Conservation (phyloP, 1,140 invertebrate species). For the Homarus americanus region DNA sequence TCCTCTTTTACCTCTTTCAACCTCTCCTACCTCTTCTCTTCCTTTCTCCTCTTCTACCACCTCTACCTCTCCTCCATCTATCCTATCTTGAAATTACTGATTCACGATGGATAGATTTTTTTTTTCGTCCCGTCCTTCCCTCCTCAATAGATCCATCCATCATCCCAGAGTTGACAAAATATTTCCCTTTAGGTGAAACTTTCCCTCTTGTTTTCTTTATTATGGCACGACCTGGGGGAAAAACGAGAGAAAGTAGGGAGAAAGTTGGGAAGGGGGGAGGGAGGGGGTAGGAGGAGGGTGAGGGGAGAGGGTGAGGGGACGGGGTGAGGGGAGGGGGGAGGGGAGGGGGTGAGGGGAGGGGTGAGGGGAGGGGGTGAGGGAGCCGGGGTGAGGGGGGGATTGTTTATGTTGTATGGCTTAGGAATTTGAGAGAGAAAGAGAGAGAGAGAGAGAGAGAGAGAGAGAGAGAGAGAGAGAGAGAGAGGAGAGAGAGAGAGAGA, state of each 20-base stretch:
- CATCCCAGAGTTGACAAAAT: conserved; percentile 22
- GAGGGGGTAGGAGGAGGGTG: not conserved
- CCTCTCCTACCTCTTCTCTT: too few species aligned
- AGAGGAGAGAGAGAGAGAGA: conserved; percentile 16
- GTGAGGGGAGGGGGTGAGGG: not conserved
- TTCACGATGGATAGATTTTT: too few species aligned
- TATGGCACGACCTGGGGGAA: too few species aligned
- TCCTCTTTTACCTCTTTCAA: too few species aligned
- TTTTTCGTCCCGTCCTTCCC: too few species aligned
- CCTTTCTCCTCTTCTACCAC: too few species aligned
- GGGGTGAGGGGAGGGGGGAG: not conserved
- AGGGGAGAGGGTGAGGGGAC: not conserved
- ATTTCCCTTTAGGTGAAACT: conserved; percentile 17
- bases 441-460: conserved; percentile 11
- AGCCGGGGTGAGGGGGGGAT: not conserved
- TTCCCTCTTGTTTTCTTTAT: too few species aligned
- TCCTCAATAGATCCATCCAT: not conserved
- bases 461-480: conserved; percentile 25
- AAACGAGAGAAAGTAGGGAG: not conserved
- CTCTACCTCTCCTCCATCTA: not conserved
- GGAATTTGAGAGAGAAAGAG: not conserved
- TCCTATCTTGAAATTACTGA: too few species aligned
- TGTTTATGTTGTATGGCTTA: not conserved
- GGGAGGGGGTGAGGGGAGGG: not conserved
- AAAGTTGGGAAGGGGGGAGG: not conserved